A percentile compares a stretch with the other conserved stretches of the same genome.
phyloP scores from a whole-genome alignment of 2,888 invertebrate genomes.

The Cryptocephalus moraei region DNA sequence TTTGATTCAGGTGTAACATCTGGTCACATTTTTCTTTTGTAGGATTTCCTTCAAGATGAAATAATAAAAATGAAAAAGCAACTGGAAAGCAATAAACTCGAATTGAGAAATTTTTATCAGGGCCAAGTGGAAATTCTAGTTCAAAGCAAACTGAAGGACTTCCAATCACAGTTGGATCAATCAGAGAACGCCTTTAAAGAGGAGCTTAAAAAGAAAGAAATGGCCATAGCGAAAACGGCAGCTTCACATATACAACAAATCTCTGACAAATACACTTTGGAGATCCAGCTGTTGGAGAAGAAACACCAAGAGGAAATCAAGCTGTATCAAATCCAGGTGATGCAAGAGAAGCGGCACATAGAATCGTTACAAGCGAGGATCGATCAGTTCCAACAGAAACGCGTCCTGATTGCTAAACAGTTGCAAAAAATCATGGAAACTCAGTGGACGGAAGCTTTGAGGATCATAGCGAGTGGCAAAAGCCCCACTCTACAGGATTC shows the following conservation, averaged over 20 bases:
- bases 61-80: conserved; percentile 39
- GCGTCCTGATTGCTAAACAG: conserved; percentile 46
- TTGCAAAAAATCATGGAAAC: conserved; percentile 65
- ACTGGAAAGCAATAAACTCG: conserved; percentile 53
- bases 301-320: conserved; percentile 71
- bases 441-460: conserved; percentile 69
- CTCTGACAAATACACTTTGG: conserved; percentile 51
- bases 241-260: conserved; percentile 63
- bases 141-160: conserved; percentile 64
- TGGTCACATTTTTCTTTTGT: neutral
- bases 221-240: conserved; percentile 56
- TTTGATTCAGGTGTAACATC: neutral
- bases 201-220: conserved; percentile 55
- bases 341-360: conserved; percentile 59
- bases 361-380: conserved; percentile 52
- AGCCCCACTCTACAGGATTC: conserved; percentile 19
- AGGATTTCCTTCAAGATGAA: conserved; percentile 40
- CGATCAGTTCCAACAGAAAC: conserved; percentile 37
- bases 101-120: conserved; percentile 67
- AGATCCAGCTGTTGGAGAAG: conserved; percentile 66
- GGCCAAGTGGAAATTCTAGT: conserved; percentile 72
- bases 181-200: conserved; percentile 54
- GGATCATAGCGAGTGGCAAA: conserved; percentile 46
- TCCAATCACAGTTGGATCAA: conserved; percentile 61
- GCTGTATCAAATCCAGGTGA: conserved; percentile 58